These are phyloP conservation scores for Tokudaia muenninki DNA, from an alignment of 2,797 vertebrate genomes.

Conservation along the genomic window DNA sequence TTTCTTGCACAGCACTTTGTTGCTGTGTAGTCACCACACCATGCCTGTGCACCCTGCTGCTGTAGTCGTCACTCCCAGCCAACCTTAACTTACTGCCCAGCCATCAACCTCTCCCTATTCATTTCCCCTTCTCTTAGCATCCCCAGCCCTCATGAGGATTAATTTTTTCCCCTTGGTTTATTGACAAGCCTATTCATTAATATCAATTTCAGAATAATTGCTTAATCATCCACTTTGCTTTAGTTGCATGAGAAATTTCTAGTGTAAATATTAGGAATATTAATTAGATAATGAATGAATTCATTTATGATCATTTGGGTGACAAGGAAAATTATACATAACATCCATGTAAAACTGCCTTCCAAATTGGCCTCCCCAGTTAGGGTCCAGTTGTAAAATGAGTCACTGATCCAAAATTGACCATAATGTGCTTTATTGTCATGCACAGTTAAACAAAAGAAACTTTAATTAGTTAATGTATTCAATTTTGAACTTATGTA, in stretches of 20 bases:
- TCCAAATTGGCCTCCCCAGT: not conserved
- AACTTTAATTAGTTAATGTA: not conserved
- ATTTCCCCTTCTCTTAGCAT: not conserved
- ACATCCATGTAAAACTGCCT: slow-evolving; percentile 20
- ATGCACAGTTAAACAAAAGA: slow-evolving; percentile 6
- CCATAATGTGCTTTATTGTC: slow-evolving; percentile 16
- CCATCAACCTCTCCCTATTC: not conserved
- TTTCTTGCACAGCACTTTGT: not conserved
- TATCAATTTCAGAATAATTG: slow-evolving; percentile 58
- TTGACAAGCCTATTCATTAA: slow-evolving; percentile 36
- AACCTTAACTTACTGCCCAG: not conserved
- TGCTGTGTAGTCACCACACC: too few relatives aligned
- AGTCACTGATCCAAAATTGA: slow-evolving; percentile 33
- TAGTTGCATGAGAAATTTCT: slow-evolving; percentile 47
- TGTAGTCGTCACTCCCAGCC: not conserved
- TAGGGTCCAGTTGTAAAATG: slow-evolving; percentile 7
- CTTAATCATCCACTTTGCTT: slow-evolving; percentile 51
- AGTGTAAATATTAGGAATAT: slow-evolving; percentile 35
- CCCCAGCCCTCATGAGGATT: not conserved
- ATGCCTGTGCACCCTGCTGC: too few relatives aligned
- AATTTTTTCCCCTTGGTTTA: slow-evolving; percentile 46
- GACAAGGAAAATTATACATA: slow-evolving; percentile 34
- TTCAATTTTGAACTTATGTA: not conserved
- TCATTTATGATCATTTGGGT: slow-evolving; percentile 31
- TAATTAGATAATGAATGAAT: slow-evolving; percentile 28